phyloP scores from a whole-genome alignment of 2,888 invertebrate genomes.

The Dorcus parallelipipedus region DNA sequence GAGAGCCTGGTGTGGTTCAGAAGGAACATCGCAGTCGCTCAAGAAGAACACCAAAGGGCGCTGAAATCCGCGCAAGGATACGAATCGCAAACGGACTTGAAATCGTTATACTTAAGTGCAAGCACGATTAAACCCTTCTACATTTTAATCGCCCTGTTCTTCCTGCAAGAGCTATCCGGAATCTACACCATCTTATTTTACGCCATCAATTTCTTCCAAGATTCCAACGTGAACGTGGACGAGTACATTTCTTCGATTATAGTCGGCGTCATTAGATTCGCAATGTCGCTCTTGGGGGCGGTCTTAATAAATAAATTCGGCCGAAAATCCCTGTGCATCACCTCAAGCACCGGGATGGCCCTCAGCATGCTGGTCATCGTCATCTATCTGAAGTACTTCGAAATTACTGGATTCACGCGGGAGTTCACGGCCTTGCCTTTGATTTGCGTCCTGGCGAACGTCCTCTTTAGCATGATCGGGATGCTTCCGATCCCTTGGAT shows the following conservation, averaged over 20 bases:
- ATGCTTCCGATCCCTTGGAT: slow-evolving; percentile 73
- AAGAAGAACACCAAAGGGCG: slow-evolving; percentile 50
- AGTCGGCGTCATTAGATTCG: slow-evolving; percentile 63
- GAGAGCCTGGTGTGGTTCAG: slow-evolving; percentile 63
- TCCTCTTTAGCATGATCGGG: slow-evolving; percentile 71
- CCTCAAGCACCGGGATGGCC: slow-evolving; percentile 64
- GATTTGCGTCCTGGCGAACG: slow-evolving; percentile 63
- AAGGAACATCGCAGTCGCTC: slow-evolving; percentile 60
- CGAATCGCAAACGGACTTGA: slow-evolving; percentile 22
- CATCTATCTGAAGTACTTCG: slow-evolving; percentile 43
- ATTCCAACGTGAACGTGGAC: slow-evolving; percentile 61
- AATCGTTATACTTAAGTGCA: slow-evolving; percentile 46
- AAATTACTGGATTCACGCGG: slow-evolving; percentile 30
- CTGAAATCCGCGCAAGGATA: slow-evolving; percentile 16
- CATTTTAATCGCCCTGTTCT: slow-evolving; percentile 63
- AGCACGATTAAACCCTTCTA: slow-evolving; percentile 66
- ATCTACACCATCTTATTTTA: slow-evolving; percentile 72
- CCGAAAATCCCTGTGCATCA: slow-evolving; percentile 60
- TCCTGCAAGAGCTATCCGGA: slow-evolving; percentile 69
- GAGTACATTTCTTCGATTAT: slow-evolving; percentile 68
- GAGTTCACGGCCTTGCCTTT: slow-evolving; percentile 35
- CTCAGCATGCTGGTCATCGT: slow-evolving; percentile 54
- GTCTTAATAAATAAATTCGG: slow-evolving; percentile 63
- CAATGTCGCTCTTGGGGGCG: slow-evolving; percentile 66
- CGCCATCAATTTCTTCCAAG: slow-evolving; percentile 67